Evolutionary conservation across 2,113 vertebrate genomes (phyloP).

Genomic region (Polypterus bichir): DNA sequence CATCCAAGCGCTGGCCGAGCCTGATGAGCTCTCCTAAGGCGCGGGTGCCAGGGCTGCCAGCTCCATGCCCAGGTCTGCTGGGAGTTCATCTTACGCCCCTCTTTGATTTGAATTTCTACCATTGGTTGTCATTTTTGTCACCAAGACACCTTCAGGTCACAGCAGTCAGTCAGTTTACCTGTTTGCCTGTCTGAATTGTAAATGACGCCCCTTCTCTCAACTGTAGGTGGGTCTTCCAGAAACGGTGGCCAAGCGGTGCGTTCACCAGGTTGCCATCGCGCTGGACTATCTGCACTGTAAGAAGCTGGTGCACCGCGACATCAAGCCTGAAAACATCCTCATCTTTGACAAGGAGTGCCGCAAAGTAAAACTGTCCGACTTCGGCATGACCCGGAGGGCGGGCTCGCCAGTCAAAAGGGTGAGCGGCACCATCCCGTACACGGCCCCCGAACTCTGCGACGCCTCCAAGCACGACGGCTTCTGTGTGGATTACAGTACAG

Average conservation of each 20-base stretch:
- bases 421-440: conserved; percentile 70
- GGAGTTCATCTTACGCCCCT: too few species aligned
- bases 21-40: too few species aligned
- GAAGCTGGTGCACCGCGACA: conserved; percentile 66
- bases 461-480: conserved; percentile 57
- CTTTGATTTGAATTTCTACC: too few species aligned
- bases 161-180: too few species aligned
- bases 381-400: conserved; percentile 63
- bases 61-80: too few species aligned
- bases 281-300: conserved; percentile 64
- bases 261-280: conserved; percentile 64
- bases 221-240: conserved; percentile 61
- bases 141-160: not conserved
- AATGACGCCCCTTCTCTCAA: not conserved
- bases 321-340: conserved; percentile 69
- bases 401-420: conserved; percentile 64
- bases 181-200: not conserved
- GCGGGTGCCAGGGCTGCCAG: too few species aligned
- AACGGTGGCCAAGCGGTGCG: conserved; percentile 59
- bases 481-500: conserved; percentile 61
- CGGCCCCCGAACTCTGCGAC: conserved; percentile 63
- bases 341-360: conserved; percentile 68
- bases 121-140: too few species aligned
- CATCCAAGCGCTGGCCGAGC: too few species aligned
- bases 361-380: conserved; percentile 66